These are phyloP conservation scores for Chironomus tentans DNA, from an alignment of 2,888 invertebrate species.

Conservation along the genomic window DNA sequence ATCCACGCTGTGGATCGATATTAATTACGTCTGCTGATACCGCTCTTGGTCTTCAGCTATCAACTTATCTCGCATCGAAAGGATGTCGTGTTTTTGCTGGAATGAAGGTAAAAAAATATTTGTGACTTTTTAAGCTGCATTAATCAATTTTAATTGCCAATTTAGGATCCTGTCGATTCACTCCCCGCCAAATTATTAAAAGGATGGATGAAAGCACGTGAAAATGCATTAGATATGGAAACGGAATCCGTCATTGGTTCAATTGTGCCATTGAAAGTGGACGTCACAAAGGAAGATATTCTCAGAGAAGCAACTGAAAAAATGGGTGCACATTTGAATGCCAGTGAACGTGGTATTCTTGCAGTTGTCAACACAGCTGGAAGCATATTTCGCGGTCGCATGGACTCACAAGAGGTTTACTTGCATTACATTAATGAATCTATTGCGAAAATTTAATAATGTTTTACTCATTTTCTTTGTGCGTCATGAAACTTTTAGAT, in stretches of 20 bases:
- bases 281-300: constrained; percentile 71
- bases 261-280: constrained; percentile 63
- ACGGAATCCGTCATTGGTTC: constrained; percentile 43
- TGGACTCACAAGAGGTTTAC: constrained; percentile 42
- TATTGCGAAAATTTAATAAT: too few species aligned
- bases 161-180: constrained; percentile 45
- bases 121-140: too few species aligned
- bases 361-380: constrained; percentile 79
- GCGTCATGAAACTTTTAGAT: constrained; percentile 31
- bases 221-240: constrained; percentile 36
- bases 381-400: constrained; percentile 58
- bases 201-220: constrained; percentile 53
- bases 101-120: constrained; percentile 37
- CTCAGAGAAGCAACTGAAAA: constrained; percentile 69
- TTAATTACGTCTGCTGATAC: constrained; percentile 73
- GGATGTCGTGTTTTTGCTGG: constrained; percentile 76
- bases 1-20: constrained; percentile 55
- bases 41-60: constrained; percentile 67
- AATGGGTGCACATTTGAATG: constrained; percentile 69
- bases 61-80: constrained; percentile 58
- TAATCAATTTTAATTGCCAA: background rate
- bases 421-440: too few species aligned
- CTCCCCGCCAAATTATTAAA: constrained; percentile 52
- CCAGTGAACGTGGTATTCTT: constrained; percentile 74
- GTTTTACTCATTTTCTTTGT: too few species aligned